A percentile compares a stretch with the other conserved stretches of the same genome.
Conservation (phyloP, 2,888 invertebrate genomes). For the Ptilodon capucinus region DNA sequence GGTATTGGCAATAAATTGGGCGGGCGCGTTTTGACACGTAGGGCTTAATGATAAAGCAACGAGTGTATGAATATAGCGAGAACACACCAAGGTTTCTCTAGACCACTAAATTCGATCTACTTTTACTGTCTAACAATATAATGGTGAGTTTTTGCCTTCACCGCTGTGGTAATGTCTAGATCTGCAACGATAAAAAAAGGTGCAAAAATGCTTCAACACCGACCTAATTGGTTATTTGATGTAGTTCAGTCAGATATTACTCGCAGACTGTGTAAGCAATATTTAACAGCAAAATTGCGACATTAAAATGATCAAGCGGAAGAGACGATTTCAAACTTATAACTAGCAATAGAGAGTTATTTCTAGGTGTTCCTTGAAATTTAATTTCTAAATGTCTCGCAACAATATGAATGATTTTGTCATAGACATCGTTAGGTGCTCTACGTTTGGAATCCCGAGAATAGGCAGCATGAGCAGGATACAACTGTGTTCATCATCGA, state of each 20-base stretch:
- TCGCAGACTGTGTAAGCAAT: neutral
- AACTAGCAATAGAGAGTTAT: neutral
- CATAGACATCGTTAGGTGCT: no score
- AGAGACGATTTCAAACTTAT: neutral
- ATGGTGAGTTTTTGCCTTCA: constrained; percentile 39
- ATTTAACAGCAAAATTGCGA: neutral
- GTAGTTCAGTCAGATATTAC: constrained; percentile 11
- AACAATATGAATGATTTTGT: no score
- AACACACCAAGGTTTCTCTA: constrained; percentile 47
- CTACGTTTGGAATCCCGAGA: no score
- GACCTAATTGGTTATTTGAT: constrained; percentile 17
- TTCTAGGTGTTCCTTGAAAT: neutral
- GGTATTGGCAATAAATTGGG: no score
- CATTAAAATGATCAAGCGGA: neutral
- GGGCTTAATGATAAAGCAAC: constrained; percentile 25
- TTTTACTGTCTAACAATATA: constrained; percentile 48
- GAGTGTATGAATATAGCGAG: constrained; percentile 35
- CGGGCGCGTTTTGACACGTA: no score
- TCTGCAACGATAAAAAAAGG: constrained; percentile 27
- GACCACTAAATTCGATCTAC: constrained; percentile 44
- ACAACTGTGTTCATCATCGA: neutral
- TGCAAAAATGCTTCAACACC: constrained; percentile 17
- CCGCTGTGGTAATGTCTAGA: constrained; percentile 35
- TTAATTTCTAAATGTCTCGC: neutral
- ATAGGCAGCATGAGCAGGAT: no score